phyloP scores from a whole-genome alignment of 2,888 invertebrate species.

The Steromphala cineraria region DNA sequence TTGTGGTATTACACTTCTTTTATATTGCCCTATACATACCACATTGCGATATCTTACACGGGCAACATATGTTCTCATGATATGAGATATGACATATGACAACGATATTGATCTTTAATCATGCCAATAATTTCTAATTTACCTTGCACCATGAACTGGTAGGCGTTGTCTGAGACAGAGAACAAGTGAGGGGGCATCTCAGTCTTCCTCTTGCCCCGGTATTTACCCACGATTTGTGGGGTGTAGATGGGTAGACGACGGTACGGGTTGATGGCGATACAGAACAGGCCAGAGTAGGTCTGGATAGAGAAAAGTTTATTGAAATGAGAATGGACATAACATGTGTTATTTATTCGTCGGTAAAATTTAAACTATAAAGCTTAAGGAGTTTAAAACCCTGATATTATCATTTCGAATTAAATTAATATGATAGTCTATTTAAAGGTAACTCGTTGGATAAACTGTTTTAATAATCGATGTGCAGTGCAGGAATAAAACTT shows the following conservation, averaged over 20 bases:
- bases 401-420: no score
- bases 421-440: neutral
- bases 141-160: constrained; percentile 99
- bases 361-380: no score
- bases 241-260: constrained; percentile 99
- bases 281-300: constrained; percentile 99
- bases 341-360: no score
- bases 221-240: constrained; percentile 94
- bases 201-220: constrained; percentile 99
- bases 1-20: no score
- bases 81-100: no score
- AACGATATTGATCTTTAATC: no score
- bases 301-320: constrained; percentile 75
- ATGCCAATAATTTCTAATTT: no score
- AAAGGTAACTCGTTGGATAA: neutral
- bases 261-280: constrained; percentile 99
- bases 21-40: no score
- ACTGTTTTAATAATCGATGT: neutral
- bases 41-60: no score
- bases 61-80: no score
- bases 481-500: neutral
- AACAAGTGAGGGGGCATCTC: constrained; percentile 99
- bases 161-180: constrained; percentile 99
- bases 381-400: no score
- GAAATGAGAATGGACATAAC: no score